Conservation (phyloP, 2,888 invertebrate species). For the Anthophora plumipes region DNA sequence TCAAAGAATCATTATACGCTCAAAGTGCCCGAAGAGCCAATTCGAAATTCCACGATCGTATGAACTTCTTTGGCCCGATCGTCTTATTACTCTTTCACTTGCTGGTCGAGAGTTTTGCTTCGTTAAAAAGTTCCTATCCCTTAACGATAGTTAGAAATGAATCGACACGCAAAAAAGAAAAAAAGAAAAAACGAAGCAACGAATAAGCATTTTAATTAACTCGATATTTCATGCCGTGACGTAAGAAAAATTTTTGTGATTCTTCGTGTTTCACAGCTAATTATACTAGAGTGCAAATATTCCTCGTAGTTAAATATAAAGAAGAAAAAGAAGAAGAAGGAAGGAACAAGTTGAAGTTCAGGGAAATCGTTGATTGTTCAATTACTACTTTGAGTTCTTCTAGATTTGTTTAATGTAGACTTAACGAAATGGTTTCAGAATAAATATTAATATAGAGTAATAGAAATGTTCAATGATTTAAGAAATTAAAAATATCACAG, state of each 20-base stretch:
- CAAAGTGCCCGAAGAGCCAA: conserved; percentile 3
- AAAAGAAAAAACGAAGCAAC: not conserved
- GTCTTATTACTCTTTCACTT: not conserved
- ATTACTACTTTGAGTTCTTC: too few species aligned
- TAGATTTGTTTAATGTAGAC: too few species aligned
- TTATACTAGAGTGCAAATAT: too few species aligned
- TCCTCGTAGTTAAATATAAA: too few species aligned
- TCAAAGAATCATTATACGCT: conserved; percentile 35
- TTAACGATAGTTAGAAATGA: not conserved
- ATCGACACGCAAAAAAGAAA: too few species aligned
- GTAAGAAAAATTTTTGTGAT: not conserved
- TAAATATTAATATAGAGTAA: too few species aligned
- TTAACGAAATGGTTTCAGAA: too few species aligned
- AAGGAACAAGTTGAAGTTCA: too few species aligned
- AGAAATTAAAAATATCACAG: too few species aligned
- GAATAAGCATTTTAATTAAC: not conserved
- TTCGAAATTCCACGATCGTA: conserved; percentile 22
- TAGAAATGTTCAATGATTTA: too few species aligned
- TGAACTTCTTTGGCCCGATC: not conserved
- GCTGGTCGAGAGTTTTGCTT: conserved; percentile 7
- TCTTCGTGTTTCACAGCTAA: not conserved
- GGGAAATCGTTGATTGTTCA: too few species aligned
- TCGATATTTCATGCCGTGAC: not conserved
- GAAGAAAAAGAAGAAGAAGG: too few species aligned
- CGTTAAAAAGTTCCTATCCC: conserved; percentile 6